Evolutionary conservation across 2,113 vertebrate genomes (phyloP), one percentile per base, ranked within the genome.

Genomic region (Myanophis thanlyinensis): DNA sequence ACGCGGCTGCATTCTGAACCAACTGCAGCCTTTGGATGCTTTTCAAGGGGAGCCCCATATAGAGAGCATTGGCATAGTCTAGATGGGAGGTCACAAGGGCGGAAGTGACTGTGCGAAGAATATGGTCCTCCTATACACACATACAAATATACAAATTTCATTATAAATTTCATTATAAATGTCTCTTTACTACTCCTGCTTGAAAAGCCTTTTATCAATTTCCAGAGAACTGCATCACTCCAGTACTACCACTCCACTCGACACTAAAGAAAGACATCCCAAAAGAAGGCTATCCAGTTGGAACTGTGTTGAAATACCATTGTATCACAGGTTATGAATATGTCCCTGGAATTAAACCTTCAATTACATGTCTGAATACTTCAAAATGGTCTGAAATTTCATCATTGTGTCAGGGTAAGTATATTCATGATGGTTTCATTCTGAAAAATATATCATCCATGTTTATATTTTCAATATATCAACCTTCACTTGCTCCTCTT

Each of bases 291-390:
- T 96, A 95, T 0, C 5, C 92, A 0, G 86, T 47, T 0, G 8
- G n/a, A 0, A 62, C 23, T 89, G 1, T 0, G 0, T 90, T 98
- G 95, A 94, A 0, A 46, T 98, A 98, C 1, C 0, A 0, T 0
- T 98, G 98, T 35, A 97, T 87, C 10, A 91, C 0, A 0, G 97
- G 95, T 80, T 97, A 94, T 0, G 47, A 93, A 15, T 92, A 22
- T 0, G 90, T 2, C 90, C 59, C 90, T 0, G 89, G 11, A 0
- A 47, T 30, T 49, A 53, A 0, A 52, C n/a, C n/a, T n/a, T n/a
- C n/a, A n/a, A n/a, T n/a, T n/a, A n/a, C n/a, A n/a, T n/a, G n/a
- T n/a, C n/a, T n/a, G n/a, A n/a, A n/a, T n/a, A n/a, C n/a, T n/a
- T n/a, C n/a, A n/a, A n/a, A n/a, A n/a, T n/a, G n/a, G 97, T 93